Evolutionary conservation across 1,140 invertebrate species (phyloP).

Genomic region (Mylabris phalerata): DNA sequence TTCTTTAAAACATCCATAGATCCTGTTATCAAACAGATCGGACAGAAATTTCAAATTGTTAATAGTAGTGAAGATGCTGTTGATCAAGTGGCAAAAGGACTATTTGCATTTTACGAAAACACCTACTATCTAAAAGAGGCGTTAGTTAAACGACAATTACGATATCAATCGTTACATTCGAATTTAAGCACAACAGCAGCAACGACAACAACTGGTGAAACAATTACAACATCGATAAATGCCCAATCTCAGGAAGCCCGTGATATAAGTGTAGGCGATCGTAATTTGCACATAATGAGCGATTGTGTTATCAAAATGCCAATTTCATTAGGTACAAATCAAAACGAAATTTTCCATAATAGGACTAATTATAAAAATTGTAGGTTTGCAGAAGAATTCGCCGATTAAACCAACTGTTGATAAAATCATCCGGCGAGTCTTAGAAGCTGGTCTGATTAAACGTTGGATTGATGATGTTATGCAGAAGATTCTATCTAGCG

Average conservation of each 20-base stretch:
- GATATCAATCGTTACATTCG: conserved; percentile 24
- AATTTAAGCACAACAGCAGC: neutral
- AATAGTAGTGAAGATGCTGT: conserved; percentile 52
- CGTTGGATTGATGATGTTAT: conserved; percentile 75
- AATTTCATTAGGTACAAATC: conserved; percentile 54
- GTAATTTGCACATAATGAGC: conserved; percentile 69
- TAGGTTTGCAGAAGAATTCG: conserved; percentile 68
- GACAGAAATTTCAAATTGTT: conserved; percentile 56
- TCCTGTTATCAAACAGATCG: conserved; percentile 55
- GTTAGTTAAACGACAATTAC: conserved; percentile 49
- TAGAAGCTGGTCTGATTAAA: conserved; percentile 67
- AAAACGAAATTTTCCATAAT: neutral
- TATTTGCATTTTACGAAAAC: conserved; percentile 74
- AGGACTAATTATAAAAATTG: neutral
- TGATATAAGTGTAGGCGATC: conserved; percentile 36
- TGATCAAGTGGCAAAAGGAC: conserved; percentile 56
- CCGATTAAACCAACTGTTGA: conserved; percentile 66
- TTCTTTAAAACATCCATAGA: conserved; percentile 65
- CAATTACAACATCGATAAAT: too few relatives aligned
- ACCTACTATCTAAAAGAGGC: conserved; percentile 61
- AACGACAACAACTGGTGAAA: neutral
- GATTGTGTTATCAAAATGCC: conserved; percentile 75
- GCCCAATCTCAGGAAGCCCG: conserved; percentile 2
- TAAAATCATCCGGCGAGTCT: conserved; percentile 54
- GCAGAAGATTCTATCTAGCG: conserved; percentile 43